Conservation (phyloP, 1,140 invertebrate genomes). For the Fopius arisanus region DNA sequence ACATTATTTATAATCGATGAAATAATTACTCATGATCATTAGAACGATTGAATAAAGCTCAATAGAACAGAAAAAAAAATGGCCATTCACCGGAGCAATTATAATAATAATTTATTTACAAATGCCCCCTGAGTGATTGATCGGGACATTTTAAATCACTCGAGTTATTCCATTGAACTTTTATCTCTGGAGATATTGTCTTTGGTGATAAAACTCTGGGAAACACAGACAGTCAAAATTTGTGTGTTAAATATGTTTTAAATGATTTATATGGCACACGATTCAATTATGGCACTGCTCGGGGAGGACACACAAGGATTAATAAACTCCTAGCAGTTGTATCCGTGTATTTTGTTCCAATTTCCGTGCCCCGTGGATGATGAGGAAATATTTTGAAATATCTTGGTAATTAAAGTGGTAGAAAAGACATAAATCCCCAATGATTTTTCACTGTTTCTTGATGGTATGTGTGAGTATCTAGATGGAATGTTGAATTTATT, state of each 20-base stretch:
- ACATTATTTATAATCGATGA: slow-evolving; percentile 30
- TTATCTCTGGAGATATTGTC: not conserved
- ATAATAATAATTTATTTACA: slow-evolving; percentile 1
- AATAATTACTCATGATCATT: not conserved
- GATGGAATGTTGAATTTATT: not conserved
- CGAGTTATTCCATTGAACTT: not conserved
- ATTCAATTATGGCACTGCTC: slow-evolving; percentile 12
- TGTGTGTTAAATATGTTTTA: not conserved
- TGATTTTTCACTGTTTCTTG: not conserved
- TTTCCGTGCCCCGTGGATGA: not conserved
- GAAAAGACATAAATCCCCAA: not conserved
- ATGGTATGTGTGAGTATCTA: not conserved
- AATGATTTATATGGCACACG: slow-evolving; percentile 2
- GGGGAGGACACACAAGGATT: not conserved
- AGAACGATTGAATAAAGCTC: not conserved
- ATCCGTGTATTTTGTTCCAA: not conserved
- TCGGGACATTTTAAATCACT: not conserved
- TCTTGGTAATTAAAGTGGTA: not conserved
- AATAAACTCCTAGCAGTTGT: slow-evolving; percentile 9
- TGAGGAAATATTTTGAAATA: not conserved
- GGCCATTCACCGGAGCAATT: not conserved
- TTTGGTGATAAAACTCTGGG: not conserved
- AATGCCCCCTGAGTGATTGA: not conserved
- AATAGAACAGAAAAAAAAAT: not conserved
- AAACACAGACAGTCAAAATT: not conserved